Conservation (phyloP, 1,140 invertebrate species). For the Maconellicoccus hirsutus region DNA sequence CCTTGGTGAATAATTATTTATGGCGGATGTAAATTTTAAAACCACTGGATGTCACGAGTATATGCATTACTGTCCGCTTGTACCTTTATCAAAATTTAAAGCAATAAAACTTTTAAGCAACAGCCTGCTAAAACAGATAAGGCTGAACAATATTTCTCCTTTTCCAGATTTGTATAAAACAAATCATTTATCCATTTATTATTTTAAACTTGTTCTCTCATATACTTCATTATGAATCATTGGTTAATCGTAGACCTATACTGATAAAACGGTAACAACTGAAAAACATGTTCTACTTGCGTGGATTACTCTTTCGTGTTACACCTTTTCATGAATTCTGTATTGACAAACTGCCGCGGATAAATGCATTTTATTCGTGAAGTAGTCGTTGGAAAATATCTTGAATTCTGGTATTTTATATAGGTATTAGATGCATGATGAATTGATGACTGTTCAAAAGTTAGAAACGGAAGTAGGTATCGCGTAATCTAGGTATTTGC, state of each 20-base stretch:
- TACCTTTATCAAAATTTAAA: constrained; percentile 19
- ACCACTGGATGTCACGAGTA: not conserved
- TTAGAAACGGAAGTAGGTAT: no score
- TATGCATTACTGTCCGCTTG: not conserved
- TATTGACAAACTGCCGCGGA: no score
- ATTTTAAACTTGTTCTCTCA: constrained; percentile 12
- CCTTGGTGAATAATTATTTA: constrained; percentile 9
- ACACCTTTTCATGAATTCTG: not conserved
- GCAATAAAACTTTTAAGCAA: constrained; percentile 20
- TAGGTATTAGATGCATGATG: no score
- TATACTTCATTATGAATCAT: constrained; percentile 11
- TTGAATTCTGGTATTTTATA: no score
- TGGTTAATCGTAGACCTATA: not conserved
- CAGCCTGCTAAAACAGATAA: constrained; percentile 20
- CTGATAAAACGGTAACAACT: not conserved
- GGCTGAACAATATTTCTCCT: constrained; percentile 8
- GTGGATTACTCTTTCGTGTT: not conserved
- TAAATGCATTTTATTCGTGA: no score
- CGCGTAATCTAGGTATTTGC: no score
- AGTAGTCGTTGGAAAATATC: no score
- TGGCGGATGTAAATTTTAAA: constrained; percentile 4
- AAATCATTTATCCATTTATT: constrained; percentile 20
- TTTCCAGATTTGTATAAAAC: constrained; percentile 14
- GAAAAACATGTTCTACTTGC: not conserved
- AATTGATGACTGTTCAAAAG: no score